Base-by-base conservation (phyloP, 2,113 vertebrate species). In the Epinephelus lanceolatus region DNA sequence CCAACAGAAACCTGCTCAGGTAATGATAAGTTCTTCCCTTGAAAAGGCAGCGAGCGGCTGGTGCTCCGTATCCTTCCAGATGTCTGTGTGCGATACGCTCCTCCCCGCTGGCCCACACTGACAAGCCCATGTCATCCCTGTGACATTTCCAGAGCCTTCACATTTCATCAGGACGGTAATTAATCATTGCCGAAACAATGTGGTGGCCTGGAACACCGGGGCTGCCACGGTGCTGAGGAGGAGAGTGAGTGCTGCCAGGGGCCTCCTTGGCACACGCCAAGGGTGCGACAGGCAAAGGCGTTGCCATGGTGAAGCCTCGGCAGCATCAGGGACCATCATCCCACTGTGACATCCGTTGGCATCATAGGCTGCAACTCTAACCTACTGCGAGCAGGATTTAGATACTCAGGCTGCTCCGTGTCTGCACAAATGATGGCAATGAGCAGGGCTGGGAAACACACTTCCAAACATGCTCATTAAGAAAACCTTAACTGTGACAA, bases 141-240 rank as follows among this genome's bases (percentile, higher is more conserved):
- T 94, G 93, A 95, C 94, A 95, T 94, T 93, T 94, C 84, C 78
- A 86, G 62, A 91, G 88, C 87, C 85, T 89, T 96, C 88, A 91
- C 89, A 86, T 94, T 93, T 94, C 94, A 95, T 95, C 92, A 93
- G 81, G 65, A 78, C 27, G 21, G 89, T 94, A 95, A 95, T 96
- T 96, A 94, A 95, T 95, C 94, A 95, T 86, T 75, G 81, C 56
- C 52, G 73, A 87, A 94, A 94, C 91, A 89, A 92, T 86, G 90
- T 68, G 76, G 80, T 62, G 88, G 89, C 88, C 80, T 80, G 67
- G 90, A 89, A 93, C 88, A 81, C 67, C 74, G 61, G 77, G 71
- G 60, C 86, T 87, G 89, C 88, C 78, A 75, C 25, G 25, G 30
- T 19, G 60, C 71, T 27, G 68, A 69, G 72, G 67, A 85, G 76